phyloP scores from a whole-genome alignment of 2,113 vertebrate species.

The Dinomys branickii region DNA sequence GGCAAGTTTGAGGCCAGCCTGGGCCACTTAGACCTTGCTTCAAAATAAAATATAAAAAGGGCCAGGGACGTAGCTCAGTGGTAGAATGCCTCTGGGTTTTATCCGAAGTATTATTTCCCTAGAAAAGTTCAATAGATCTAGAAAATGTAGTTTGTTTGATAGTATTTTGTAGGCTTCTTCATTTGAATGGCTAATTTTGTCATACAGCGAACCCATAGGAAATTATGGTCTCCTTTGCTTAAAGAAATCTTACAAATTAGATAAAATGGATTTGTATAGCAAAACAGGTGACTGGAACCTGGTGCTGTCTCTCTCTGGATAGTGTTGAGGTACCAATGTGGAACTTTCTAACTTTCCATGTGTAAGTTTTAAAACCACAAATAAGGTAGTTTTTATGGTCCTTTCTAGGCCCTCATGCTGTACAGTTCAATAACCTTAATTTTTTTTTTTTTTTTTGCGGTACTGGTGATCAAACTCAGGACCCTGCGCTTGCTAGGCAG shows the following conservation, averaged over 20 bases:
- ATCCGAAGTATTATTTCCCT: neutral
- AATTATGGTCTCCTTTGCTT: conserved; percentile 12
- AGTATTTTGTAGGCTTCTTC: neutral
- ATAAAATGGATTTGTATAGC: conserved; percentile 17
- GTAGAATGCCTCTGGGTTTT: neutral
- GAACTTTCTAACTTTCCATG: neutral
- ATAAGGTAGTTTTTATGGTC: neutral
- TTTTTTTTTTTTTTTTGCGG: too few species aligned
- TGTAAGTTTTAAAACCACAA: conserved; percentile 32
- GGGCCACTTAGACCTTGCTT: neutral
- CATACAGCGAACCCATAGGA: neutral
- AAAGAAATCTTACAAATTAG: neutral
- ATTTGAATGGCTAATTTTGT: conserved; percentile 40
- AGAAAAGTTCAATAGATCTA: neutral
- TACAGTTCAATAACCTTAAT: neutral
- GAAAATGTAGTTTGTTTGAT: neutral
- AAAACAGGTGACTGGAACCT: neutral
- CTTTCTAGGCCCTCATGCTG: neutral
- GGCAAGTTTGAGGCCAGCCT: neutral
- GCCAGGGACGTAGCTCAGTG: neutral
- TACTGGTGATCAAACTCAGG: too few species aligned
- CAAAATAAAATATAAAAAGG: neutral
- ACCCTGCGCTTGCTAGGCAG: too few species aligned
- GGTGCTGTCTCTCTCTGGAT: neutral
- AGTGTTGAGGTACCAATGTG: neutral